A percentile compares a stretch with the other conserved stretches of the same genome.
These are phyloP conservation scores for Cebidichthys violaceus DNA, from an alignment of 2,113 vertebrate species.

Conservation along the genomic window DNA sequence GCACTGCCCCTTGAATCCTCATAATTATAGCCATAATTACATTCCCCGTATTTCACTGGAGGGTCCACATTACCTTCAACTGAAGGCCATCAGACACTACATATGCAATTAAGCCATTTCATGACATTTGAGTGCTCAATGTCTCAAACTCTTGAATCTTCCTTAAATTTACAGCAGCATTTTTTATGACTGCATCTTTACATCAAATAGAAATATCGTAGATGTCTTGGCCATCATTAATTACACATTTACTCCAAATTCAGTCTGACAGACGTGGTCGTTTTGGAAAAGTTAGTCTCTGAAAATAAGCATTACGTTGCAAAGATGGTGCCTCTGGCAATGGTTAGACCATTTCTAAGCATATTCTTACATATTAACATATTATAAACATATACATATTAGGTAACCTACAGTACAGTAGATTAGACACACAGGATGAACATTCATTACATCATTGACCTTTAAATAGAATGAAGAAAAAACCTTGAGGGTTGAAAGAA, in stretches of 20 bases:
- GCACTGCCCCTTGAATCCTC: conserved; percentile 33
- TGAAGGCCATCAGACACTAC: conserved; percentile 20
- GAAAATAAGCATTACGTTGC: background rate
- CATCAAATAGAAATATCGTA: background rate
- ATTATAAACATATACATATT: background rate
- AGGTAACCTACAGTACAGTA: background rate
- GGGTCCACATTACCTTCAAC: conserved; percentile 22
- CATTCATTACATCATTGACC: background rate
- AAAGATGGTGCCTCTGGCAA: background rate
- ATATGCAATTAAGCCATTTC: background rate
- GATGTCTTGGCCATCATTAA: background rate
- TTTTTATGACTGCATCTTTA: background rate
- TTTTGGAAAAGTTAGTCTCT: background rate
- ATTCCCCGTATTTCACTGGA: conserved; percentile 34
- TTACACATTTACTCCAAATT: background rate
- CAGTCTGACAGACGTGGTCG: background rate
- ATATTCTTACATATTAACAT: background rate
- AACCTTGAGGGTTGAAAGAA: background rate
- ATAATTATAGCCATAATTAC: conserved; percentile 68
- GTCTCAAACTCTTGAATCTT: background rate
- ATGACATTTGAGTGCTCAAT: background rate
- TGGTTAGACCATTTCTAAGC: background rate
- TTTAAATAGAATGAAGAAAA: background rate
- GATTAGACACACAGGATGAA: background rate
- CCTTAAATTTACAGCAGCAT: background rate